Evolutionary conservation across 30 jellyfish, hydroid and myxozoan genomes (phyloP).

Genomic region (Phacellophora camtschatica): DNA sequence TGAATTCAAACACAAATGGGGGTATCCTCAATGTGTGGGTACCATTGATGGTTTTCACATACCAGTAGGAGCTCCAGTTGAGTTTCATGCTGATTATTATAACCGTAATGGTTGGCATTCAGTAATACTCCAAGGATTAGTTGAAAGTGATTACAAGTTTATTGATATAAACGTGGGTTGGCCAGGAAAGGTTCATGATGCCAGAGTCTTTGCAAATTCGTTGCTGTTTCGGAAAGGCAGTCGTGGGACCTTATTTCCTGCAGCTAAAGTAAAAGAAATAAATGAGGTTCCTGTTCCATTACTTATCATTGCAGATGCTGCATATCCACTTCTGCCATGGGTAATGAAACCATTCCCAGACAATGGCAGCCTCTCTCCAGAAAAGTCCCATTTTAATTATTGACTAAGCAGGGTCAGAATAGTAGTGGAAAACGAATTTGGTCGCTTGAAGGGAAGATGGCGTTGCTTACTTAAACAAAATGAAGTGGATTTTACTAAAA

Average conservation of each 20-base stretch:
- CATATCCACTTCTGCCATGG: conserved; percentile 13
- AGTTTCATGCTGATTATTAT: conserved; percentile 2
- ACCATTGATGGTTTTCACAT: conserved; percentile 16
- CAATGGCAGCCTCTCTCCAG: background rate
- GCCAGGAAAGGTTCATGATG: conserved; percentile 42
- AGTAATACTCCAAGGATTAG: background rate
- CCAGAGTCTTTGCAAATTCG: conserved; percentile 32
- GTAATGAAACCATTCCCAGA: conserved; percentile 21
- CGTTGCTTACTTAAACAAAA: conserved; percentile 39
- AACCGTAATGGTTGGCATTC: conserved; percentile 18
- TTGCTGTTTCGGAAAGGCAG: background rate
- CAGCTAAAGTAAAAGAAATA: background rate
- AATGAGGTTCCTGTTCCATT: conserved; percentile 19
- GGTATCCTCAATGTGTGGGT: background rate
- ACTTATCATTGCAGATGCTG: conserved; percentile 20
- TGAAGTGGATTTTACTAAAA: background rate
- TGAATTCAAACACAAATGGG: background rate
- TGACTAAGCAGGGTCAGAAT: conserved; percentile 29
- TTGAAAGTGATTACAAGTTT: background rate
- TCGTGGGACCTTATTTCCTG: background rate
- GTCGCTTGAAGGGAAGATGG: conserved; percentile 39
- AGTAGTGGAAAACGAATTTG: conserved; percentile 33
- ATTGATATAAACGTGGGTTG: background rate
- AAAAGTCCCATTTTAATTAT: background rate
- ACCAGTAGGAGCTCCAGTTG: background rate